Evolutionary conservation across 1,140 invertebrate species (phyloP), one percentile per base, ranked within the genome.

Genomic region (Matsumurasca onukii): DNA sequence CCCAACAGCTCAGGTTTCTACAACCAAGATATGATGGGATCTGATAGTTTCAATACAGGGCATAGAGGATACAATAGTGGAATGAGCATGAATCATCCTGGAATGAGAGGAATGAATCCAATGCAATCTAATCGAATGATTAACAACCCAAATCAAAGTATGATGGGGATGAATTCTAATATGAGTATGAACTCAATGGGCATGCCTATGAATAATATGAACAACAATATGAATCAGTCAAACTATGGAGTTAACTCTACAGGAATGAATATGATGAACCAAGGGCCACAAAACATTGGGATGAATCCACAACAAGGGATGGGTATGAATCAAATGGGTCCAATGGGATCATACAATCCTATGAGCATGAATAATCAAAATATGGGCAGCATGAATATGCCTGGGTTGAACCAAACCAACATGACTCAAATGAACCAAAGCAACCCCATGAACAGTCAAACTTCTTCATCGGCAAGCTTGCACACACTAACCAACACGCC

Each of bases 51-150:
- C 22, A 52, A 31, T 51, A n/a, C n/a, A 52, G 34, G 48, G 20
- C 34, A 15, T 20, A 9, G 65, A 27, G 64, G 64, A 5, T 65
- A 45, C 25, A 39, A 39, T 27, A 65, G 24, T n/a, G 62, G 62
- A 27, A 55, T 67, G 65, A 49, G 65, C 2, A 48, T 67, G 49
- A 52, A 67, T 30, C 45, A 49, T 2, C 62, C 34, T n/a, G 65
- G 24, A 52, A 67, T 67, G 65, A 30, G 45, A 2, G 49, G 49
- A 29, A 67, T 52, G 34, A 67, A 67, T 29, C 17, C 31, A 25
- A n/a, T 45, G 22, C 31, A 39, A 27, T 39, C n/a, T 22, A 39
- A 39, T 25, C n/a, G 62, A 25, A 62, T 62, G 52, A 45, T 51
- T 17, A 59, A 62, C 24, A 31, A 31, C 30, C 39, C 51, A 48